phyloP scores from a whole-genome alignment of 2,113 vertebrate species.

The Tretioscincus oriximinensis region DNA sequence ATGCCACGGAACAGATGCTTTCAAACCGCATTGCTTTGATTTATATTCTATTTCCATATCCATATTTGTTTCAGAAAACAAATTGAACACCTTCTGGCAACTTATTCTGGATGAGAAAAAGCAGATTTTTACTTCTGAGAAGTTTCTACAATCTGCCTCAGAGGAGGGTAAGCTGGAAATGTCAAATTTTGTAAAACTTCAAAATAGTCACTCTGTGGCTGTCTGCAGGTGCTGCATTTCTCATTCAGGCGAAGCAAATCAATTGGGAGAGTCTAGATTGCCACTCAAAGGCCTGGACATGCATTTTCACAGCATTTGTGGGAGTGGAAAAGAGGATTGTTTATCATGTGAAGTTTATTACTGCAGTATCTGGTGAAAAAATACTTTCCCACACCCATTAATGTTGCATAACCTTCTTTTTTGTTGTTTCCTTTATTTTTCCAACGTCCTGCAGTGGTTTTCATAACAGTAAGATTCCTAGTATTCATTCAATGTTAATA shows the following conservation, averaged over 20 bases:
- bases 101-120: slow-evolving; percentile 94
- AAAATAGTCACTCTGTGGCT: not conserved
- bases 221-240: not conserved
- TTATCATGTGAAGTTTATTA: no score
- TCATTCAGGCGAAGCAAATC: not conserved
- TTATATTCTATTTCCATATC: not conserved
- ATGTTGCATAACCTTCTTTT: no score
- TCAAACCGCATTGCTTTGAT: slow-evolving; percentile 25
- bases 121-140: slow-evolving; percentile 92
- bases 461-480: no score
- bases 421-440: no score
- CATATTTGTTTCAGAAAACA: slow-evolving; percentile 79
- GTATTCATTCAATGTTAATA: no score
- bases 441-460: no score
- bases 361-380: no score
- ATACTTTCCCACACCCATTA: no score
- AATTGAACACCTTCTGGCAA: slow-evolving; percentile 88
- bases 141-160: slow-evolving; percentile 87
- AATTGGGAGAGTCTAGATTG: not conserved
- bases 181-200: not conserved
- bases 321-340: no score
- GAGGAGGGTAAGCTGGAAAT: slow-evolving; percentile 85
- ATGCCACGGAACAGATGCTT: not conserved
- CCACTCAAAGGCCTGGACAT: no score
- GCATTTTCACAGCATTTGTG: no score